Conservation (phyloP, 2,888 invertebrate genomes). For the Melanostoma mellinum region DNA sequence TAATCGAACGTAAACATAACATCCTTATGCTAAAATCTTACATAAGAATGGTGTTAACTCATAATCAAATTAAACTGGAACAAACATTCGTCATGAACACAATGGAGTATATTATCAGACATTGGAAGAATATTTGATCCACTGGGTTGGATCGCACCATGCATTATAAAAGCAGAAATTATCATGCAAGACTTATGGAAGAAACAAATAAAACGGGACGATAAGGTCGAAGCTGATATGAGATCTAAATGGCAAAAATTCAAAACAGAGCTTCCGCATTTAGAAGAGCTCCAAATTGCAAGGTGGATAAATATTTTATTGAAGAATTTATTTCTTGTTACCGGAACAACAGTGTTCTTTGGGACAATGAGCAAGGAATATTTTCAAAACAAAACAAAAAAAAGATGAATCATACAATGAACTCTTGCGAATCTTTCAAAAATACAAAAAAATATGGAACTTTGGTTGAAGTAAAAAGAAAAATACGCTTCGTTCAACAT, state of each 20-base stretch:
- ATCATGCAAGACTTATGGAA: not conserved
- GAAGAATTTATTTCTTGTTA: too few species aligned
- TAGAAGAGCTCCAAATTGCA: not conserved
- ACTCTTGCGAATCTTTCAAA: too few species aligned
- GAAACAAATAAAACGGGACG: not conserved
- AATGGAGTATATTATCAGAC: not conserved
- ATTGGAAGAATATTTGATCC: not conserved
- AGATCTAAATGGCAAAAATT: not conserved
- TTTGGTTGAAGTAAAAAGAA: too few species aligned
- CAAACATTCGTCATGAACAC: too few species aligned
- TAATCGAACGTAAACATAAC: too few species aligned
- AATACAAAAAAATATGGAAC: too few species aligned
- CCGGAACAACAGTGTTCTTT: too few species aligned
- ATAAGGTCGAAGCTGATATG: not conserved
- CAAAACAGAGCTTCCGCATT: not conserved
- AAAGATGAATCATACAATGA: too few species aligned
- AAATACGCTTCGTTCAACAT: too few species aligned
- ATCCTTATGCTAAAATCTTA: too few species aligned
- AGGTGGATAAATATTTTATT: not conserved
- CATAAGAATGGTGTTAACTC: not conserved
- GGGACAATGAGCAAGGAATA: too few species aligned
- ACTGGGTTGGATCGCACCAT: slow-evolving; percentile 2
- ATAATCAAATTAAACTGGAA: not conserved
- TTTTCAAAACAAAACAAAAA: too few species aligned
- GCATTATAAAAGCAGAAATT: not conserved